Conservation (phyloP, 1,140 invertebrate species). For the Glomeris maerens region DNA sequence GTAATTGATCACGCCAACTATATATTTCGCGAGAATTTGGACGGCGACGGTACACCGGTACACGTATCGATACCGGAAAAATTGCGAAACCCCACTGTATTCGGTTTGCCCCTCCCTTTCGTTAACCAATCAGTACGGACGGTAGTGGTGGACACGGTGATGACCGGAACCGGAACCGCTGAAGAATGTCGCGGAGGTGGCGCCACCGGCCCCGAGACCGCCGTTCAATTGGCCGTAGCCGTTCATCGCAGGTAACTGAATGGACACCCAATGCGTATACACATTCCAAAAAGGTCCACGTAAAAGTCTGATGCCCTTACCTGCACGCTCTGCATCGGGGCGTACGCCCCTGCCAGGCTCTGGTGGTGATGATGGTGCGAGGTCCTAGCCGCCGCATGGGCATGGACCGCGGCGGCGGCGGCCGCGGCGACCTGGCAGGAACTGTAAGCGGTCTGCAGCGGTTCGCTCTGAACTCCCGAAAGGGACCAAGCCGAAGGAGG, state of each 20-base stretch:
- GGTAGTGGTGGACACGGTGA: too few species aligned
- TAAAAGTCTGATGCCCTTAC: too few species aligned
- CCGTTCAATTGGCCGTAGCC: constrained; percentile 32
- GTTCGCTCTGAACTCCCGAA: constrained; percentile 10
- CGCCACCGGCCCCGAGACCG: constrained; percentile 16
- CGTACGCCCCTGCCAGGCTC: constrained; percentile 23
- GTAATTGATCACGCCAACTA: too few species aligned
- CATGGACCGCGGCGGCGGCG: neutral
- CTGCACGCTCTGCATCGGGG: constrained; percentile 7
- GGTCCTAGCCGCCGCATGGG: constrained; percentile 2
- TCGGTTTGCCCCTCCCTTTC: too few species aligned
- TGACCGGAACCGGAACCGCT: too few species aligned
- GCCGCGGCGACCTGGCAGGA: constrained; percentile 17
- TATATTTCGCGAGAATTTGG: too few species aligned
- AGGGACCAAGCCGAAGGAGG: constrained; percentile 18
- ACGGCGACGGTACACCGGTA: too few species aligned
- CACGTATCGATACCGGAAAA: too few species aligned
- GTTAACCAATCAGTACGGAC: too few species aligned
- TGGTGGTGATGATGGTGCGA: constrained; percentile 16
- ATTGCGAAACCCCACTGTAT: too few species aligned
- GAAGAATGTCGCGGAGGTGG: constrained; percentile 1
- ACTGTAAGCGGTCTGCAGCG: constrained; percentile 14
- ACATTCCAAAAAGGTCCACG: too few species aligned
- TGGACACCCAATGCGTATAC: constrained; percentile 34
- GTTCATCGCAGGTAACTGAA: constrained; percentile 36